Evolutionary conservation across 2,888 invertebrate species (phyloP).

Genomic region (Pteria penguin): DNA sequence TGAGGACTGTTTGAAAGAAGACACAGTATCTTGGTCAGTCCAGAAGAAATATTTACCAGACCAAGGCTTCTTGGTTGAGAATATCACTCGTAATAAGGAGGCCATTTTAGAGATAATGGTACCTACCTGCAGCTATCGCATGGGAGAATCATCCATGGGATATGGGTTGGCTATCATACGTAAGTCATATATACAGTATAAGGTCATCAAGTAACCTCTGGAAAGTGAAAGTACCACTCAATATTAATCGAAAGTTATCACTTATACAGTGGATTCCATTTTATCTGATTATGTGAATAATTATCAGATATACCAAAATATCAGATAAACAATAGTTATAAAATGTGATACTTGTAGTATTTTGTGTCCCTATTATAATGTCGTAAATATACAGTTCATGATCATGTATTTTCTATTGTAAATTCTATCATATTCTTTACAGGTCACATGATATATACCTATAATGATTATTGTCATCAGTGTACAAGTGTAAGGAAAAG

Average conservation of each 20-base stretch:
- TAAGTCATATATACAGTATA: constrained; percentile 60
- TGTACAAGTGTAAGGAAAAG: no score
- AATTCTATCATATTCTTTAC: no score
- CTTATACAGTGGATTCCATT: no score
- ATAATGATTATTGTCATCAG: no score
- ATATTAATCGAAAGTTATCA: not conserved
- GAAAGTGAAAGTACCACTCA: not conserved
- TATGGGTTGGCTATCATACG: constrained; percentile 91
- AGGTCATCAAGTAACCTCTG: not conserved
- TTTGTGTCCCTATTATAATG: no score
- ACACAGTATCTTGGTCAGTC: constrained; percentile 67
- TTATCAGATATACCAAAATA: no score
- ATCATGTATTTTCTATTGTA: no score
- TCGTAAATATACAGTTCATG: no score
- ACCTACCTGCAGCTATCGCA: constrained; percentile 97
- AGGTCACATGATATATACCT: no score
- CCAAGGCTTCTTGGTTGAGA: constrained; percentile 55
- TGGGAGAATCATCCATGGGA: constrained; percentile 93
- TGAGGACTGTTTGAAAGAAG: constrained; percentile 68
- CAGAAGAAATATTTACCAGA: constrained; percentile 52
- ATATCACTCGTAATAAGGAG: constrained; percentile 53
- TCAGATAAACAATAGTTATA: no score
- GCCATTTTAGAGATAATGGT: constrained; percentile 89
- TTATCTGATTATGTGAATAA: no score
- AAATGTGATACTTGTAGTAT: no score